phyloP scores from a whole-genome alignment of 2,888 invertebrate species.

The Lysandra coridon region DNA sequence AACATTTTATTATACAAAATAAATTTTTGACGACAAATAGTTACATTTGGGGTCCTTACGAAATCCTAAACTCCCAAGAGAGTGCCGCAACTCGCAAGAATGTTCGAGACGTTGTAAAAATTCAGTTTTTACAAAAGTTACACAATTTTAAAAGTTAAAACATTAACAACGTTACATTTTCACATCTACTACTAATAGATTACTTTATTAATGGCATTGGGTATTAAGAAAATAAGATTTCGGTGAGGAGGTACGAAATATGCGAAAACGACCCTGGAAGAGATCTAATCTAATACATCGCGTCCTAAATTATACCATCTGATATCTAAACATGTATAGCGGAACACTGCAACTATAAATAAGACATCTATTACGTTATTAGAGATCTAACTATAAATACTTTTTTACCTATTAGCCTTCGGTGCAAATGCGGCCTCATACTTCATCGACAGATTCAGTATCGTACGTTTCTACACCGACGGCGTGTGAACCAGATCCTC shows the following conservation, averaged over 20 bases:
- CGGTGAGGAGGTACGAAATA: conserved; percentile 27
- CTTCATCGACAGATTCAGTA: background rate
- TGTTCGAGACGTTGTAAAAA: conserved; percentile 87
- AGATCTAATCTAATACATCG: conserved; percentile 36
- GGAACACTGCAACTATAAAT: conserved; percentile 30
- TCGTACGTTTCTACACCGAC: background rate
- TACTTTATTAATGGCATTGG: conserved; percentile 67
- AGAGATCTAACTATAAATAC: conserved; percentile 25
- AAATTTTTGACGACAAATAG: conserved; percentile 82
- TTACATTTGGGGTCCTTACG: conserved; percentile 79
- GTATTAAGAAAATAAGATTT: conserved; percentile 64
- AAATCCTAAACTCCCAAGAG: conserved; percentile 65
- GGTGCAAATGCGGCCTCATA: background rate
- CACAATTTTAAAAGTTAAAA: conserved; percentile 79
- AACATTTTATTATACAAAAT: conserved; percentile 81
- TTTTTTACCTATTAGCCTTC: background rate
- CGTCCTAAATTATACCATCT: conserved; percentile 17
- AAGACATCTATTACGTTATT: conserved; percentile 20
- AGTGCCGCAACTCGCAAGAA: conserved; percentile 75
- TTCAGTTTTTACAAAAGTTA: conserved; percentile 86
- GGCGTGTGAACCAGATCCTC: background rate
- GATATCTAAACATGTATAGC: conserved; percentile 26
- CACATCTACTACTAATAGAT: conserved; percentile 77
- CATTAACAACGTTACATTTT: conserved; percentile 81
- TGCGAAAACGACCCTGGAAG: conserved; percentile 31